phyloP scores from a whole-genome alignment of 2,113 vertebrate genomes.

The Ophiodon elongatus region DNA sequence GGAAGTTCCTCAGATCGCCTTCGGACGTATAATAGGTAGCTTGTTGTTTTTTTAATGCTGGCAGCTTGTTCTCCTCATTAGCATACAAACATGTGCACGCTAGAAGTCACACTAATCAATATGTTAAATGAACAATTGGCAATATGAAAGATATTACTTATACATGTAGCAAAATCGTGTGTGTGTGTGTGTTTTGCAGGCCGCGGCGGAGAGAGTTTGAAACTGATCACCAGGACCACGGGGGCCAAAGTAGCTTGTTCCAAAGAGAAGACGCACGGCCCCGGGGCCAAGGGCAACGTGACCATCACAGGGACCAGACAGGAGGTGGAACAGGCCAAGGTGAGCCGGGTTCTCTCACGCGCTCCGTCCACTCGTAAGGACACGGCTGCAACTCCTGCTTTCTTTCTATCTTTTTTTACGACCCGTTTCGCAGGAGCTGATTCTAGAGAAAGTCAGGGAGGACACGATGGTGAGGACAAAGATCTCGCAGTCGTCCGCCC shows the following conservation, averaged over 20 bases:
- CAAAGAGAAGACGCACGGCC: constrained; percentile 60
- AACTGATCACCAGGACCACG: constrained; percentile 86
- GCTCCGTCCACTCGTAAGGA: not conserved
- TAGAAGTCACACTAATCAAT: not conserved
- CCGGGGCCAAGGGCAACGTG: constrained; percentile 76
- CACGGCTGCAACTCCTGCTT: not conserved
- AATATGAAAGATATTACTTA: not conserved
- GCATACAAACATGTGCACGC: not conserved
- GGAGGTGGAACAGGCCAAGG: constrained; percentile 89
- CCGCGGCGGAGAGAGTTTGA: constrained; percentile 90
- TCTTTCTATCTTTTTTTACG: not conserved
- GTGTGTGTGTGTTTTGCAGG: constrained; percentile 77
- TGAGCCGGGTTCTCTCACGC: constrained; percentile 50
- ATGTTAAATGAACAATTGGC: not conserved
- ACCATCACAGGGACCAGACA: constrained; percentile 86
- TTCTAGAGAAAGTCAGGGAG: constrained; percentile 89
- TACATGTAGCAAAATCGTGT: not conserved
- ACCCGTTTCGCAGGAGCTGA: constrained; percentile 83
- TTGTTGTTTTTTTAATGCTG: not conserved
- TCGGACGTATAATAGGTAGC: constrained; percentile 93
- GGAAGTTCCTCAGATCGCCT: constrained; percentile 86
- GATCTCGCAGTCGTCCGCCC: constrained; percentile 83
- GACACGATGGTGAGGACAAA: constrained; percentile 83
- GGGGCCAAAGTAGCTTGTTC: constrained; percentile 88
- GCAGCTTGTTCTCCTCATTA: not conserved